phyloP scores from a whole-genome alignment of 2,113 vertebrate species.

The Zosterops pallidus region DNA sequence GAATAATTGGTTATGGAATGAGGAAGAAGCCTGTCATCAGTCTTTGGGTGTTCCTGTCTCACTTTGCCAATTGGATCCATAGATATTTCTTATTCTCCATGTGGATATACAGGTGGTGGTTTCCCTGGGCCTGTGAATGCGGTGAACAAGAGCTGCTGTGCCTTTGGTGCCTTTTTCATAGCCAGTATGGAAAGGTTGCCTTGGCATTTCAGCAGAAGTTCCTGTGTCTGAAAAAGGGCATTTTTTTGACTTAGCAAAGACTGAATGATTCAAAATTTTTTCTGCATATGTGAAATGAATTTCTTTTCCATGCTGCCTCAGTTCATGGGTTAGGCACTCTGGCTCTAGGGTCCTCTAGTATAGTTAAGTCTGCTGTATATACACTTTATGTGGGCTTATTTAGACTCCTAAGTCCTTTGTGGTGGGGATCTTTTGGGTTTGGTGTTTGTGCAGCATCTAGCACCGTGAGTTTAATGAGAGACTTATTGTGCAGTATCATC shows the following conservation, averaged over 20 bases:
- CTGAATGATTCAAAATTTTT: neutral
- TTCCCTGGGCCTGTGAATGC: neutral
- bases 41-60: neutral
- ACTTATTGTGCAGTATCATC: neutral
- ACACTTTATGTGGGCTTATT: neutral
- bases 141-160: neutral
- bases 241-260: neutral
- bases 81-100: neutral
- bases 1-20: neutral
- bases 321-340: neutral
- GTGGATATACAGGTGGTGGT: neutral
- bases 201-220: neutral
- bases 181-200: neutral
- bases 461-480: neutral
- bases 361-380: neutral
- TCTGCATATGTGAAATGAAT: neutral
- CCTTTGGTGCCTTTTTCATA: neutral
- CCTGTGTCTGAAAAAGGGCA: neutral
- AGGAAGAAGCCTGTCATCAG: neutral
- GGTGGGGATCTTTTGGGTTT: neutral
- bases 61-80: neutral
- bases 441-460: neutral
- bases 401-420: neutral
- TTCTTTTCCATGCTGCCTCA: neutral
- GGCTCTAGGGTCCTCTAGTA: neutral